phyloP scores from a whole-genome alignment of 2,888 invertebrate species.

The Drosophila meridionalis region DNA sequence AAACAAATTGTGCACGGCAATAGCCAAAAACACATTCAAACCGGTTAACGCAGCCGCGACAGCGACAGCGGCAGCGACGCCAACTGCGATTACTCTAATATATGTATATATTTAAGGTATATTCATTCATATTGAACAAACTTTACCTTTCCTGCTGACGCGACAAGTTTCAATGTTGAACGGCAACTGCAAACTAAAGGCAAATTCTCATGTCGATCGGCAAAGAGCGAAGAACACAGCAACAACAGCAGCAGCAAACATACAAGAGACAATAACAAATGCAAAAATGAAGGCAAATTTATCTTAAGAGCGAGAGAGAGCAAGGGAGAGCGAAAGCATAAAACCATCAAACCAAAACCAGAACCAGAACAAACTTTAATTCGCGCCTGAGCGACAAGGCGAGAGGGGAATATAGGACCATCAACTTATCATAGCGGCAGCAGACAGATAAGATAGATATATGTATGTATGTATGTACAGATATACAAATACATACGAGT shows the following conservation, averaged over 20 bases:
- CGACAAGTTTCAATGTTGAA: slow-evolving; percentile 68
- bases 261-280: slow-evolving; percentile 34
- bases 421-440: slow-evolving; percentile 39
- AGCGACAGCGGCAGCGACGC: slow-evolving; percentile 4
- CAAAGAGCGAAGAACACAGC: slow-evolving; percentile 37
- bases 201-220: slow-evolving; percentile 46
- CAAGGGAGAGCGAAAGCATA: slow-evolving; percentile 12
- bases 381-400: slow-evolving; percentile 34
- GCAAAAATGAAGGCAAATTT: slow-evolving; percentile 38
- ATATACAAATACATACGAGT: slow-evolving; percentile 3
- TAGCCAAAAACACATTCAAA: slow-evolving; percentile 36
- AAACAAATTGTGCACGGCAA: slow-evolving; percentile 3
- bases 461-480: background rate
- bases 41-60: slow-evolving; percentile 38
- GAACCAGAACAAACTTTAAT: slow-evolving; percentile 24
- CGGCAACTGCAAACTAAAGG: slow-evolving; percentile 58
- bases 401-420: slow-evolving; percentile 1
- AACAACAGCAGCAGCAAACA: slow-evolving; percentile 20
- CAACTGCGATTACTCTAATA: slow-evolving; percentile 16
- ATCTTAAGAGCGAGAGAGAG: slow-evolving; percentile 26
- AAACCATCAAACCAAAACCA: slow-evolving; percentile 22
- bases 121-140: slow-evolving; percentile 19
- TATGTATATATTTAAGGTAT: slow-evolving; percentile 6
- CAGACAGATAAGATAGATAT: slow-evolving; percentile 47
- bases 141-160: slow-evolving; percentile 57